Evolutionary conservation across 2,113 vertebrate genomes (phyloP), one percentile per base, ranked within the genome.

Genomic region (Pavo muticus): DNA sequence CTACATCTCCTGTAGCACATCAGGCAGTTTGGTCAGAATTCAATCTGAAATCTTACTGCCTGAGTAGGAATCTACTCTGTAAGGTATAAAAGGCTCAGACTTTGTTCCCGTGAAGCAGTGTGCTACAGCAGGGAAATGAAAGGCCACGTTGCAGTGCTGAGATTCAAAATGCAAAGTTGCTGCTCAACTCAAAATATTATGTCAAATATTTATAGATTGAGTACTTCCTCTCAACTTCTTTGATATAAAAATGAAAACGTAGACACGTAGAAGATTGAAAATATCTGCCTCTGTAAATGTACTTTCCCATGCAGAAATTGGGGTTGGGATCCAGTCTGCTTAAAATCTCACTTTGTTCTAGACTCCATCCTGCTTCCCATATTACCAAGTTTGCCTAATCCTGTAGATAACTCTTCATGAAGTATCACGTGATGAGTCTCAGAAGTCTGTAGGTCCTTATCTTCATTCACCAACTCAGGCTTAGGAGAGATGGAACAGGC

Each of bases 71-170:
- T 69, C 11, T 30, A 25, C 17, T 50, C 39, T 71, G 14, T 61
- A 24, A 2, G 0, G 16, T 24, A 4, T 48, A 29, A 67, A 44
- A 75, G 21, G 14, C 60, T 87, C 50, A 64, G 42, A 18, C 3
- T 0, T 20, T 84, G 35, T 71, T 88, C 50, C 44, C 18, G 11
- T 45, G 39, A 80, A 80, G 42, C 45, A 78, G 32, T 23, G 32
- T 27, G 19, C 24, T 2, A 0, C 37, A 35, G 19, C 0, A 1
- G 24, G 10, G 74, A 74, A 71, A 44, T 52, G 15, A 25, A 71
- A 47, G 8, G 68, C 59, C 2, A 0, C 8, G 2, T 52, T 75
- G 8, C 7, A 20, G 4, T 65, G 25, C 74, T 87, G 40, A 27
- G 40, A 47, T 56, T 90, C 39, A 60, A 17, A 39, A 12, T 18